Conservation (phyloP, 2,888 invertebrate genomes). For the Neelides folsomi region DNA sequence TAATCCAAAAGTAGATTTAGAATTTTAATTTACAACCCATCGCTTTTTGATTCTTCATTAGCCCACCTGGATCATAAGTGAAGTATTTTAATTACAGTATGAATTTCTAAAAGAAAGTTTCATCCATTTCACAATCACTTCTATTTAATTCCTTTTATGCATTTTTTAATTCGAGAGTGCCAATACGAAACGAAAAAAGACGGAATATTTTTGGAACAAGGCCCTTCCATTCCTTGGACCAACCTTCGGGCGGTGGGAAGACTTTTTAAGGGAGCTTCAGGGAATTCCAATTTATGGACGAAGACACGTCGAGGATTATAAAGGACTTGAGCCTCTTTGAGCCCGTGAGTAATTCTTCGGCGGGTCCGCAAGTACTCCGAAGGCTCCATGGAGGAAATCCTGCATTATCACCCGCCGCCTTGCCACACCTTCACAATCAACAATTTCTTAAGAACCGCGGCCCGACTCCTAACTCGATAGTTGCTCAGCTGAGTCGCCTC, state of each 20-base stretch:
- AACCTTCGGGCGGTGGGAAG: neutral
- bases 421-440: neutral
- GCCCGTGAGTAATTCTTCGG: constrained; percentile 4
- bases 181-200: neutral
- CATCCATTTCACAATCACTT: too few species aligned
- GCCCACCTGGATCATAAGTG: too few species aligned
- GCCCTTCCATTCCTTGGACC: neutral
- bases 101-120: too few species aligned
- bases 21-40: too few species aligned
- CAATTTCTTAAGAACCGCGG: neutral
- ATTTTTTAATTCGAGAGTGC: neutral
- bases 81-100: too few species aligned
- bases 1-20: too few species aligned
- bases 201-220: neutral
- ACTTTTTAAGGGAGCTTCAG: neutral
- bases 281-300: constrained; percentile 11
- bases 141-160: too few species aligned
- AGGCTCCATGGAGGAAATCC: neutral
- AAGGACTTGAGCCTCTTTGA: constrained; percentile 17
- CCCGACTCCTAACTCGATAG: neutral
- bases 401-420: neutral
- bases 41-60: too few species aligned
- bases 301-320: constrained; percentile 14
- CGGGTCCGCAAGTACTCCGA: neutral
- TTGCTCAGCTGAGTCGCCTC: neutral